Evolutionary conservation across 2,888 invertebrate genomes (phyloP).

Genomic region (Perizoma flavofasciatum): DNA sequence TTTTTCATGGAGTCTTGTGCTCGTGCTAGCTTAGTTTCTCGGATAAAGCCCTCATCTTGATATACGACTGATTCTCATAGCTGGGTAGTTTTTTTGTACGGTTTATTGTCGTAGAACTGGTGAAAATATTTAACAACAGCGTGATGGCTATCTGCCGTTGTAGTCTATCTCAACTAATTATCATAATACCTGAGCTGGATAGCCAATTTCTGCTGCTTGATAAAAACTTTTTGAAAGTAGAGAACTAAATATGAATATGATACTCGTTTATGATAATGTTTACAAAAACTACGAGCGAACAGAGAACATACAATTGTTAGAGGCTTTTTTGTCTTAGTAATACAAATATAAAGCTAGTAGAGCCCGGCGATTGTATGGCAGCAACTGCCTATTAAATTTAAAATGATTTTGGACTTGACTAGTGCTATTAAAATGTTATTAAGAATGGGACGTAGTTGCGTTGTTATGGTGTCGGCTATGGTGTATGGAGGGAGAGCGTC

Average conservation of each 20-base stretch:
- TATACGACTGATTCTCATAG: slow-evolving; percentile 21
- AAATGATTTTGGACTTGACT: slow-evolving; percentile 62
- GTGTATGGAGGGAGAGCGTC: slow-evolving; percentile 55
- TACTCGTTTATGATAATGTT: background rate
- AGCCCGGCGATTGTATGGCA: slow-evolving; percentile 39
- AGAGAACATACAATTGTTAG: too few relatives aligned
- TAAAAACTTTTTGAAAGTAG: slow-evolving; percentile 5
- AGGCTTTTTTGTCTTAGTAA: too few relatives aligned
- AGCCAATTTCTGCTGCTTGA: slow-evolving; percentile 6
- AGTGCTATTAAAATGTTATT: slow-evolving; percentile 61
- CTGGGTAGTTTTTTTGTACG: slow-evolving; percentile 27
- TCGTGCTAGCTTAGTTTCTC: slow-evolving; percentile 23
- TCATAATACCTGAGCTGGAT: slow-evolving; percentile 20
- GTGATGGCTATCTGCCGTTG: slow-evolving; percentile 23
- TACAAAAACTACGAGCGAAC: background rate
- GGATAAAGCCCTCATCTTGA: slow-evolving; percentile 33
- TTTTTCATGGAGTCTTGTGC: slow-evolving; percentile 28
- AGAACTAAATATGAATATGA: slow-evolving; percentile 8
- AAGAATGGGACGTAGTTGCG: slow-evolving; percentile 53
- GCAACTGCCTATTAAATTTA: slow-evolving; percentile 53
- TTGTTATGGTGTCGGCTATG: slow-evolving; percentile 47
- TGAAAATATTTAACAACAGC: slow-evolving; percentile 16
- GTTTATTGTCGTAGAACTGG: slow-evolving; percentile 27
- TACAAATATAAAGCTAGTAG: background rate
- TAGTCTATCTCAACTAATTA: slow-evolving; percentile 31